Evolutionary conservation across 1,140 invertebrate species (phyloP).

Genomic region (Meloidogyne chitwoodi): DNA sequence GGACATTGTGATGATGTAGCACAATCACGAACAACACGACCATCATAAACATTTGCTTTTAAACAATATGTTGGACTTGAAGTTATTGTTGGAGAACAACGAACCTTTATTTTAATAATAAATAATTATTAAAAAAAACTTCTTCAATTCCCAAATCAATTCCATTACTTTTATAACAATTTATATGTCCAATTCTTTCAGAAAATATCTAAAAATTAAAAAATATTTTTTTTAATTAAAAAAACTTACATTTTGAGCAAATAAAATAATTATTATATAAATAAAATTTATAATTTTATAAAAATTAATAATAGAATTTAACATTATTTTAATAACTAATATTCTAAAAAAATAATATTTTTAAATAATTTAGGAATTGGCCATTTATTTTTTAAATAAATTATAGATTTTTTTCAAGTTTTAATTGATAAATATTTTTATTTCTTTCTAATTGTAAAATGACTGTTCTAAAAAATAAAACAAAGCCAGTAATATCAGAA

Average conservation of each 20-base stretch:
- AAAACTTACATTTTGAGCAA: neutral
- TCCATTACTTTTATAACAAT: slow-evolving; percentile 11
- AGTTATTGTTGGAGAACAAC: slow-evolving; percentile 10
- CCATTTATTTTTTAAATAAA: no score
- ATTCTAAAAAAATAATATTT: no score
- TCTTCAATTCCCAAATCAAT: slow-evolving; percentile 13
- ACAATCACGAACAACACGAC: slow-evolving; percentile 27
- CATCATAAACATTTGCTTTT: slow-evolving; percentile 32
- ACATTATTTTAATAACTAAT: no score
- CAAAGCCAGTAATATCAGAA: no score
- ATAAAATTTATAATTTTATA: neutral
- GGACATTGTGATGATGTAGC: slow-evolving; percentile 26
- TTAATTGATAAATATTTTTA: no score
- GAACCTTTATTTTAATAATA: neutral
- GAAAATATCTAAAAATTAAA: neutral
- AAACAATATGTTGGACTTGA: slow-evolving; percentile 21
- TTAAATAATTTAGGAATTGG: neutral
- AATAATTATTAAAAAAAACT: neutral
- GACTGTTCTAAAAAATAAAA: no score
- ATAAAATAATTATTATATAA: neutral
- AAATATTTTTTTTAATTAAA: neutral
- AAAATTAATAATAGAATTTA: neutral
- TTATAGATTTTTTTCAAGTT: no score
- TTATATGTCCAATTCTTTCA: slow-evolving; percentile 1
- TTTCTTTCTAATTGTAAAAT: no score